Percentiles rank a stretch among this genome's conserved stretches.
These are phyloP conservation scores for Callithrix jacchus DNA, from an alignment of 2,113 vertebrate genomes.

Conservation along the genomic window DNA sequence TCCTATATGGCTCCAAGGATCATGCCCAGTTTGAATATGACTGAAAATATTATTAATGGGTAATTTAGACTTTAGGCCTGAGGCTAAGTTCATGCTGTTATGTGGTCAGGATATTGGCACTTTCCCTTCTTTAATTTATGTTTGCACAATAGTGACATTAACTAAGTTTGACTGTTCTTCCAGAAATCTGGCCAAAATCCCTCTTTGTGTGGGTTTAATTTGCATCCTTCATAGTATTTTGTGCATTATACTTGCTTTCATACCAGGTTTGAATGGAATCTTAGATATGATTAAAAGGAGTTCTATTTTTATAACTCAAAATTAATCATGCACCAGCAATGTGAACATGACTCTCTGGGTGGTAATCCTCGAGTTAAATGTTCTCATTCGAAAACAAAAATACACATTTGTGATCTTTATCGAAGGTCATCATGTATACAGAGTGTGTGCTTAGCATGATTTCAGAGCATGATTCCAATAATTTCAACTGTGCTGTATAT, in stretches of 20 bases:
- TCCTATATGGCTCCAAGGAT: not conserved
- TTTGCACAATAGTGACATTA: slow-evolving; percentile 72
- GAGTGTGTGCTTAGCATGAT: not conserved
- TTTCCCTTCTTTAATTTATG: slow-evolving; percentile 35
- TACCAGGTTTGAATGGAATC: slow-evolving; percentile 46
- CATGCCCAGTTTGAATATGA: slow-evolving; percentile 21
- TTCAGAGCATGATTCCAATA: not conserved
- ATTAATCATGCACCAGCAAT: slow-evolving; percentile 31
- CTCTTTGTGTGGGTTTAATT: slow-evolving; percentile 66
- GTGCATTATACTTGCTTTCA: slow-evolving; percentile 21
- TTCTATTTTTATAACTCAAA: slow-evolving; percentile 56
- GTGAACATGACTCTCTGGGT: slow-evolving; percentile 27
- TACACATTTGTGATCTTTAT: slow-evolving; percentile 45
- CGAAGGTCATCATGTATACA: slow-evolving; percentile 52
- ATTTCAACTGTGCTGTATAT: slow-evolving; percentile 39
- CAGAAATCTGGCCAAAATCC: slow-evolving; percentile 44
- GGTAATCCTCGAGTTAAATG: slow-evolving; percentile 39
- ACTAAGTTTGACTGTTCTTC: slow-evolving; percentile 62
- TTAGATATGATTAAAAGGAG: slow-evolving; percentile 37
- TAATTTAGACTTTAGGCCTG: slow-evolving; percentile 2
- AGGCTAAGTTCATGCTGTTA: slow-evolving; percentile 40
- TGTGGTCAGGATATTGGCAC: slow-evolving; percentile 39
- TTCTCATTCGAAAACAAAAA: slow-evolving; percentile 62
- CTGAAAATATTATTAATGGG: slow-evolving; percentile 60
- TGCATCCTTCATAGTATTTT: slow-evolving; percentile 44